Conservation (phyloP, 1,140 invertebrate species). For the Metopolophium dirhodum region DNA sequence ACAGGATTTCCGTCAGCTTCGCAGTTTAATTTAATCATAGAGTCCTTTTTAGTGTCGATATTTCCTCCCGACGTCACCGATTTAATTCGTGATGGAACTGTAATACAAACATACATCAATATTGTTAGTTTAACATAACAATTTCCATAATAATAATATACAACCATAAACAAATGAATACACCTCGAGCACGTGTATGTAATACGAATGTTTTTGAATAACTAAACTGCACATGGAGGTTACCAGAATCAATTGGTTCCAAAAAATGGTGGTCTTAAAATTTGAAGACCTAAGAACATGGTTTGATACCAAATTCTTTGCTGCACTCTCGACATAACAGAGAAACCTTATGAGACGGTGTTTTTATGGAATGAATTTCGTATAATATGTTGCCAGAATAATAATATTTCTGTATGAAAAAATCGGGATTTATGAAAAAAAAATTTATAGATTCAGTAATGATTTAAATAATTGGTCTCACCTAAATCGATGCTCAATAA, state of each 20-base stretch:
- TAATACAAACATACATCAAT: constrained; percentile 58
- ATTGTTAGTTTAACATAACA: neutral
- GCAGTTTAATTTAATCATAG: constrained; percentile 71
- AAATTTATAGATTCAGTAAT: neutral
- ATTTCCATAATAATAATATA: neutral
- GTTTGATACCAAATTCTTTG: neutral
- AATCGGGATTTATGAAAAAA: neutral
- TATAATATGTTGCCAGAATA: neutral
- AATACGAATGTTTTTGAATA: neutral
- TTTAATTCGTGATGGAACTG: constrained; percentile 70
- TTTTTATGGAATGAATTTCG: neutral
- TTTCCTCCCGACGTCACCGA: constrained; percentile 68
- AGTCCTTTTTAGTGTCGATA: constrained; percentile 71
- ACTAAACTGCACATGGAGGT: neutral
- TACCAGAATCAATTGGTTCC: neutral
- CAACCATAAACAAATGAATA: neutral
- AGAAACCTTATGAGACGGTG: neutral
- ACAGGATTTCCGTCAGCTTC: constrained; percentile 71
- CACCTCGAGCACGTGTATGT: neutral
- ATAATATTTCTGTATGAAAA: neutral
- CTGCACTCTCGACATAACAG: neutral
- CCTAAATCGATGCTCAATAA: neutral
- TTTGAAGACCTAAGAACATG: neutral
- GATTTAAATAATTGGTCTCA: neutral
- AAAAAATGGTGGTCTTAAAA: neutral